Evolutionary conservation across 2,113 vertebrate species (phyloP).

Genomic region (Etia nguti): DNA sequence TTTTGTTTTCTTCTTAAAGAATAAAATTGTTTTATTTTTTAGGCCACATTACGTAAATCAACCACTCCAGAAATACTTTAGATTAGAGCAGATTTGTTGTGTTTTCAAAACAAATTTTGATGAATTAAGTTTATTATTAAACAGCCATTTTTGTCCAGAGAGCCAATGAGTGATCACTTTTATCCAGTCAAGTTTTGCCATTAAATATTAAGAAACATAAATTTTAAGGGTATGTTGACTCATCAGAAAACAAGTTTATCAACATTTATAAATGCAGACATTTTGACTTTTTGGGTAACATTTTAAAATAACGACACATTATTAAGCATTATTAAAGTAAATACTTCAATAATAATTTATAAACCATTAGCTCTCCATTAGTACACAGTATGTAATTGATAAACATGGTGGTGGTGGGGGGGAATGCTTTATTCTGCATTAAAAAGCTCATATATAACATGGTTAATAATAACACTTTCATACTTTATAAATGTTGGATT

Average conservation of each 20-base stretch:
- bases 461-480: not conserved
- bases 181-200: accelerated
- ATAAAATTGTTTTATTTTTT: not conserved
- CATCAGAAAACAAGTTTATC: not conserved
- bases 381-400: no score
- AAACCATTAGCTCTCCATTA: no score
- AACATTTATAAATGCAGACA: not conserved
- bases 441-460: not conserved
- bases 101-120: not conserved
- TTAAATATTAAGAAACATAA: not conserved
- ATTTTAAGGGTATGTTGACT: not conserved
- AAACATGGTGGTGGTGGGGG: no score
- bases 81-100: not conserved
- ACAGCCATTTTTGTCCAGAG: not conserved
- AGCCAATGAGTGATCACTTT: not conserved
- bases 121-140: not conserved
- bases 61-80: not conserved
- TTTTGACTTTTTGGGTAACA: not conserved
- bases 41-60: not conserved
- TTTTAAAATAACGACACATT: not conserved
- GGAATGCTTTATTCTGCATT: not conserved
- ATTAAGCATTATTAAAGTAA: no score
- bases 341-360: no score
- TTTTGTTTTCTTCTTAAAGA: not conserved
- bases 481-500: not conserved